Conservation (phyloP, 2,113 vertebrate genomes). For the Suricata suricatta region DNA sequence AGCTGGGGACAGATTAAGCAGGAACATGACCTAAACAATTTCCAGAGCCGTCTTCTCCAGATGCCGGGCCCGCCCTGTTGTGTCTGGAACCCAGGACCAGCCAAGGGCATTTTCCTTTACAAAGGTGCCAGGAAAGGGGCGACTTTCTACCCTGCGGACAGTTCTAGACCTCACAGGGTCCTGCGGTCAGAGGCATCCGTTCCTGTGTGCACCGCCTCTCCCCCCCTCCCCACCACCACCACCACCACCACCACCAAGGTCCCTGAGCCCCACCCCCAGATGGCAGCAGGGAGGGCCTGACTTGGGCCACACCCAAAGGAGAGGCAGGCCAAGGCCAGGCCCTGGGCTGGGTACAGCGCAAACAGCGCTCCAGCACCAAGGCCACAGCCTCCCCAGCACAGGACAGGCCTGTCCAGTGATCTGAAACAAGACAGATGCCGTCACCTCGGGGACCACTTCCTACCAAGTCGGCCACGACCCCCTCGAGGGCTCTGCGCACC, state of each 20-base stretch:
- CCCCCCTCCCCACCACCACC: not conserved
- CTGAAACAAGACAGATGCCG: not conserved
- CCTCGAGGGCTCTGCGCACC: not conserved
- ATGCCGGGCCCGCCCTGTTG: not conserved
- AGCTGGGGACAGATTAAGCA: not conserved
- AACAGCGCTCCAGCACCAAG: not conserved
- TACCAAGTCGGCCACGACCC: not conserved
- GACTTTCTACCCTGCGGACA: not conserved
- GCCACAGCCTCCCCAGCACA: not conserved
- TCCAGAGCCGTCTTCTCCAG: not conserved
- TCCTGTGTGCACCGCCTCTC: not conserved
- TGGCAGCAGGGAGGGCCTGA: not conserved
- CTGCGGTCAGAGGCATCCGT: not conserved
- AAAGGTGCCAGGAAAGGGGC: not conserved
- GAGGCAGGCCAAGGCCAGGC: not conserved
- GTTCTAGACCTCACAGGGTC: not conserved
- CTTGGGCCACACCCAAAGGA: not conserved
- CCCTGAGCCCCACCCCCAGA: not conserved
- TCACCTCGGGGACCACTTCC: not conserved
- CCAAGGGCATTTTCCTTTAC: not conserved
- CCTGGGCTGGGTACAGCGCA: not conserved
- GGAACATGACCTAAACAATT: not conserved
- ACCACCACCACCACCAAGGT: rapidly evolving
- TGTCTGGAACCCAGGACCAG: not conserved
- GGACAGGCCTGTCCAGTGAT: rapidly evolving